Base-by-base conservation (phyloP, 2,888 invertebrate genomes). In the Drosophila merina region DNA sequence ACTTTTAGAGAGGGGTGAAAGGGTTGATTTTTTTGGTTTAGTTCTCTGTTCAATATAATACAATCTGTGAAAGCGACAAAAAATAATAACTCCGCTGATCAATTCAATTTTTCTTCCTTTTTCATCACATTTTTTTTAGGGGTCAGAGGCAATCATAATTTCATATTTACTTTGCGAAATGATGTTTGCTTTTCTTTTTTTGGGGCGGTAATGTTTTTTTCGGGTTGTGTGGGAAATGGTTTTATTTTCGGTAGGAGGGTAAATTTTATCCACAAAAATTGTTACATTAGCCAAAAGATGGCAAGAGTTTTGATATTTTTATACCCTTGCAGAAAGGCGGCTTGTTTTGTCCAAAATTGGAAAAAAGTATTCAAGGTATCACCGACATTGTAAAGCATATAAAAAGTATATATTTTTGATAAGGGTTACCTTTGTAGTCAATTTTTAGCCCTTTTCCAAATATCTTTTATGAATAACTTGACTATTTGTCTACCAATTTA, bases 101-200 rank as follows among this genome's bases (percentile, higher is more conserved):
- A 74, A 86, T 84, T 86, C 20, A 20, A 20, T 82, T 77, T 72
- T 77, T 74, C 66, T 59, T 14, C 55, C 70, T 45, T 57, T 58
- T 66, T 10, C n/a, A 12, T 20, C 33, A 31, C 44, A 14, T 66
- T 38, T 59, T 47, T 31, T 40, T 8, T 9, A 12, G 57, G 33
- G 57, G 26, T 52, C 45, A 57, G 31, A 62, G 74, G 70, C 75
- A 79, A 77, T 87, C 87, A 83, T 83, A 87, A 87, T 85, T 87
- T 75, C 72, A 80, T 85, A 88, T 85, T 85, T 88, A 80, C 72
- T 74, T 75, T 76, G 75, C 60, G 72, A 88, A 88, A 85, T 78
- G 70, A 72, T 86, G 72, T 85, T 85, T 88, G 76, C 60, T 86
- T 84, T 79, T 72, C 38, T 8, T 20, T 31, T 36, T 36, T 14